Percentiles rank a stretch among this genome's conserved stretches.
These are phyloP conservation scores for Xiphydria camelus DNA, from an alignment of 2,888 invertebrate genomes.

Conservation along the genomic window DNA sequence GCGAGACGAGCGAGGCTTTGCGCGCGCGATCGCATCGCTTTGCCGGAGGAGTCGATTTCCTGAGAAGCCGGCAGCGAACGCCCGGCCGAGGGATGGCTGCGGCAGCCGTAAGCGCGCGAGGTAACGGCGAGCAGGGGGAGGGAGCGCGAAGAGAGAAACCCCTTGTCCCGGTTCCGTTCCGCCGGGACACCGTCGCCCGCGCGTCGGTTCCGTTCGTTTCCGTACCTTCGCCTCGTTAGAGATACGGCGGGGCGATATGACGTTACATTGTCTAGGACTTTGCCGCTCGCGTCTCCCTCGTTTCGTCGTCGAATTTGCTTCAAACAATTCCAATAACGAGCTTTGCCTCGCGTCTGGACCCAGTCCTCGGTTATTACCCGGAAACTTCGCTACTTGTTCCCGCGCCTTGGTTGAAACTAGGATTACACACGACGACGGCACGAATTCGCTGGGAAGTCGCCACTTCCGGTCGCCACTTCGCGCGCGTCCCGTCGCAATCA, in stretches of 20 bases:
- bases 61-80: constrained; percentile 9
- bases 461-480: too few species aligned
- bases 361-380: too few species aligned
- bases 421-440: too few species aligned
- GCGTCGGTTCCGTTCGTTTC: not conserved
- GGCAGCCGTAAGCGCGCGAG: not conserved
- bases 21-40: constrained; percentile 26
- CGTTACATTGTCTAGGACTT: constrained; percentile 16
- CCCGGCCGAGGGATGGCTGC: not conserved
- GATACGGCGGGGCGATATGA: constrained; percentile 22
- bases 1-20: not conserved
- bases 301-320: constrained; percentile 2
- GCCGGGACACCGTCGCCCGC: not conserved
- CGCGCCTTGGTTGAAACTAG: too few species aligned
- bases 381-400: too few species aligned
- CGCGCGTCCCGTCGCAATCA: too few species aligned
- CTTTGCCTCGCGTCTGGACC: too few species aligned
- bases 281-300: not conserved
- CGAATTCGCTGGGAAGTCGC: too few species aligned
- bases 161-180: constrained; percentile 5
- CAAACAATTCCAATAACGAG: constrained; percentile 35
- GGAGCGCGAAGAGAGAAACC: not conserved
- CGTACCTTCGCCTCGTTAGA: constrained; percentile 11
- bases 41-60: constrained; percentile 31
- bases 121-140: constrained; percentile 6